phyloP scores from a whole-genome alignment of 2,113 vertebrate species.

The Seriola quinqueradiata region DNA sequence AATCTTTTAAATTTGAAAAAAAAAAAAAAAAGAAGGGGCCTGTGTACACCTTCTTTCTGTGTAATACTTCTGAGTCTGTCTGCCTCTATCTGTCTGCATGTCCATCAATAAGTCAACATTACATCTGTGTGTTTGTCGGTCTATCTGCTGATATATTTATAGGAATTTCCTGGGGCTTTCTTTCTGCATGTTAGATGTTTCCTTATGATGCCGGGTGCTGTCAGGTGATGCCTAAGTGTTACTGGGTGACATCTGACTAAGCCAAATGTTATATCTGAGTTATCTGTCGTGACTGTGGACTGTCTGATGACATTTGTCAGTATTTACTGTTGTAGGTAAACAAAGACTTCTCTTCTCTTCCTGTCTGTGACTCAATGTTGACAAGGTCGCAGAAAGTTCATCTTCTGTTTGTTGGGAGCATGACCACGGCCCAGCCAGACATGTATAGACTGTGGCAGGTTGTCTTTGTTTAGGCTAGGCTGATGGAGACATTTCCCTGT shows the following conservation, averaged over 20 bases:
- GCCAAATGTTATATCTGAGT: constrained; percentile 35
- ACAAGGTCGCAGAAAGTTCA: constrained; percentile 68
- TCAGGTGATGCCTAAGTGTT: constrained; percentile 59
- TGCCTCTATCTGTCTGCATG: constrained; percentile 26
- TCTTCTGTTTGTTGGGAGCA: constrained; percentile 56
- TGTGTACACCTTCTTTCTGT: background rate
- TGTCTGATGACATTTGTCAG: constrained; percentile 75
- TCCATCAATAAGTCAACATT: constrained; percentile 60
- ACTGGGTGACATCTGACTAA: constrained; percentile 60
- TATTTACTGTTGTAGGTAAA: constrained; percentile 63
- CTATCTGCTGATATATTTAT: constrained; percentile 56
- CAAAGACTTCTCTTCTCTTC: constrained; percentile 48
- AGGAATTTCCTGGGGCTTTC: constrained; percentile 59
- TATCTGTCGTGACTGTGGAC: constrained; percentile 67
- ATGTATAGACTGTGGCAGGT: constrained; percentile 58
- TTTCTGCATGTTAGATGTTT: constrained; percentile 44
- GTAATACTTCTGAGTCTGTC: constrained; percentile 25
- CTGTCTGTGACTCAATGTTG: constrained; percentile 52
- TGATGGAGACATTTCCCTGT: constrained; percentile 54
- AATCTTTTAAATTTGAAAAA: background rate
- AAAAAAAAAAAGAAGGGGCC: background rate
- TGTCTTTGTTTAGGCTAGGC: constrained; percentile 55
- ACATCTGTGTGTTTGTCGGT: constrained; percentile 45
- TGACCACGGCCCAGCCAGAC: constrained; percentile 46
- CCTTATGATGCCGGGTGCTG: constrained; percentile 11